phyloP scores from a whole-genome alignment of 2,888 invertebrate species.

The Pristionchus entomophagus region DNA sequence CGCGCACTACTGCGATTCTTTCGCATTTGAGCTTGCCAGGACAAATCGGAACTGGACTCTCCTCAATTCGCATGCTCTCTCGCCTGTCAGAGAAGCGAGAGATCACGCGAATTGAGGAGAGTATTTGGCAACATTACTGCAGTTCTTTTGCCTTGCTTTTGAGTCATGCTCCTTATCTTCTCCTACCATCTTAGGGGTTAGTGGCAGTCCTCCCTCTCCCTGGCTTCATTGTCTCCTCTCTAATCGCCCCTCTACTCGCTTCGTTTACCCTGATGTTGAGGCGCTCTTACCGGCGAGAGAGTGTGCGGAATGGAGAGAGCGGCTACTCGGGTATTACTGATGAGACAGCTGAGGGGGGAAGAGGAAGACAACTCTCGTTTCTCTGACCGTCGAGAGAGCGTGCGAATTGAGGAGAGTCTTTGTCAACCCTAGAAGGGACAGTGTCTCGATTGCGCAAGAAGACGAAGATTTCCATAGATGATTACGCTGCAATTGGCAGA shows the following conservation, averaged over 20 bases:
- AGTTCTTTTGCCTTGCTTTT: neutral
- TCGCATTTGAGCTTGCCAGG: too few relatives aligned
- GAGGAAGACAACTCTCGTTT: neutral
- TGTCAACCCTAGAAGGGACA: too few relatives aligned
- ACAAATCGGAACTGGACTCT: too few relatives aligned
- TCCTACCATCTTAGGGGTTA: constrained; percentile 1
- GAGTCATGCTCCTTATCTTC: constrained; percentile 14
- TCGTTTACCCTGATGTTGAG: constrained; percentile 7
- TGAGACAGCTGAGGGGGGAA: neutral
- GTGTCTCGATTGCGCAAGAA: constrained; percentile 30
- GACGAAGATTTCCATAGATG: neutral
- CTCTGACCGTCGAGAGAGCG: neutral
- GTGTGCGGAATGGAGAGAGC: too few relatives aligned
- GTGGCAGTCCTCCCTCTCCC: neutral
- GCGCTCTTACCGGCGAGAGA: too few relatives aligned
- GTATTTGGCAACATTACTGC: too few relatives aligned
- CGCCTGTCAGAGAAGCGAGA: too few relatives aligned
- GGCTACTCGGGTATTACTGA: too few relatives aligned
- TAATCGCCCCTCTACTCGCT: neutral
- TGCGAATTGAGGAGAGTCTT: neutral
- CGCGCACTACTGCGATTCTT: too few relatives aligned
- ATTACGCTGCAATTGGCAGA: neutral
- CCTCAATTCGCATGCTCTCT: too few relatives aligned
- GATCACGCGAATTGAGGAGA: too few relatives aligned
- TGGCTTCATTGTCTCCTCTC: neutral